These are phyloP conservation scores for Pangasius mekongensis DNA, from an alignment of 2,797 vertebrate species.

Conservation along the genomic window DNA sequence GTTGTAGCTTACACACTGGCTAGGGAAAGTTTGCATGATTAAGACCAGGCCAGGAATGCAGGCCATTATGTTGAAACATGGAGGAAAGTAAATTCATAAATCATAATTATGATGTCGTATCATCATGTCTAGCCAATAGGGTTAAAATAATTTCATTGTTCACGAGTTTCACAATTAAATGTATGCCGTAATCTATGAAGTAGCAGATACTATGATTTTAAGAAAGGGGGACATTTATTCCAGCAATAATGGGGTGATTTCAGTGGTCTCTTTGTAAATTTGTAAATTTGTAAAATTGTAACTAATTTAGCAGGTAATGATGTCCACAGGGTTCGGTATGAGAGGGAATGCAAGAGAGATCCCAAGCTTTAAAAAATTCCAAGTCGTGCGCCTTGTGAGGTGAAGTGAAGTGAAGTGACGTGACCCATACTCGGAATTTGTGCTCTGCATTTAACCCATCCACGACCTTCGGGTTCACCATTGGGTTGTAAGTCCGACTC, in stretches of 20 bases:
- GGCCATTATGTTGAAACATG: background rate
- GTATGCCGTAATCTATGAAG: background rate
- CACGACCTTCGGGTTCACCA: too few species aligned
- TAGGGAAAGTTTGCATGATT: conserved; percentile 6
- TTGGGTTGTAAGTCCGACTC: too few species aligned
- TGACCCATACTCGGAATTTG: too few species aligned
- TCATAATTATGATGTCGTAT: background rate
- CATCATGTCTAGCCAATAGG: background rate
- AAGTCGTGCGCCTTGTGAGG: background rate
- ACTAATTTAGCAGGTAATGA: too few species aligned
- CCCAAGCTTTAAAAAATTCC: background rate
- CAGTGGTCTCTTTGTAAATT: background rate
- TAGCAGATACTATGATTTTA: background rate
- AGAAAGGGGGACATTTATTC: background rate
- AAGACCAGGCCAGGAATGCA: conserved; percentile 1
- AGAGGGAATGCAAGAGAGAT: background rate
- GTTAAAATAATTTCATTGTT: background rate
- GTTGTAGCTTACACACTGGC: background rate
- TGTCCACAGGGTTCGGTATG: background rate
- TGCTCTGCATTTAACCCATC: too few species aligned
- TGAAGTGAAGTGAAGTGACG: too few species aligned
- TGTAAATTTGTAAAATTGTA: background rate
- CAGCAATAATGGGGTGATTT: background rate
- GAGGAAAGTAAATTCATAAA: conserved; percentile 7
- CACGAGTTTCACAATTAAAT: background rate